Evolutionary conservation across 92 coral and sea anemone genomes (phyloP), one percentile per base, ranked within the genome.

Genomic region (Desmophyllum pertusum): DNA sequence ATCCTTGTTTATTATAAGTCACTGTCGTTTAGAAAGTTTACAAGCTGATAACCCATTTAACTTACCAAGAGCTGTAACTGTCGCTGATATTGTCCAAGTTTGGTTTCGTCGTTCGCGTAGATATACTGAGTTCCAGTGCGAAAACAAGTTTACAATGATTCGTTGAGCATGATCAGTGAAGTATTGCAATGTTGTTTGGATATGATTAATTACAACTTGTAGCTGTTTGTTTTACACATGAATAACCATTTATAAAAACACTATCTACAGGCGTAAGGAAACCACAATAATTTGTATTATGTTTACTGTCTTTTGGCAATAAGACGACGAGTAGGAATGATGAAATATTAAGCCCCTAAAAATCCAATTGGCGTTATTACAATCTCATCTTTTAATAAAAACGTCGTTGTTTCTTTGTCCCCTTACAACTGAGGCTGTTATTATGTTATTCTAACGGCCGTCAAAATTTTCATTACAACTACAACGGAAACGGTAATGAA

Each of bases 171-270:
- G 43, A 42, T 29, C 53, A 57, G 65, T 36, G 55, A 13, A 73
- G 63, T 78, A 61, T n/a, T 67, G n/a, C 10, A 19, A n/a, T n/a
- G n/a, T 30, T 9, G 72, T 67, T 6, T 27, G 23, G 1, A 15
- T 19, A 21, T 31, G 83, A 78, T 64, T 43, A 52, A 78, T 62
- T 35, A 78, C n/a, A n/a, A n/a, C n/a, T n/a, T n/a, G n/a, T n/a
- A n/a, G 3, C 17, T 19, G 61, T 42, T 62, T 30, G 42, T 29
- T 65, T 78, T 15, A 78, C 73, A 61, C 83, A 39, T 8, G 70
- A 62, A 67, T 19, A 30, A 36, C 0, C 43, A 37, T 5, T 36
- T 14, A 0, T 18, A 30, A 3, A 10, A 31, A 30, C 1, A n/a
- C 29, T 30, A 36, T 5, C 6, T 35, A 19, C 35, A 35, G 41